phyloP scores from a whole-genome alignment of 2,888 invertebrate genomes.

The Erebia epiphron region DNA sequence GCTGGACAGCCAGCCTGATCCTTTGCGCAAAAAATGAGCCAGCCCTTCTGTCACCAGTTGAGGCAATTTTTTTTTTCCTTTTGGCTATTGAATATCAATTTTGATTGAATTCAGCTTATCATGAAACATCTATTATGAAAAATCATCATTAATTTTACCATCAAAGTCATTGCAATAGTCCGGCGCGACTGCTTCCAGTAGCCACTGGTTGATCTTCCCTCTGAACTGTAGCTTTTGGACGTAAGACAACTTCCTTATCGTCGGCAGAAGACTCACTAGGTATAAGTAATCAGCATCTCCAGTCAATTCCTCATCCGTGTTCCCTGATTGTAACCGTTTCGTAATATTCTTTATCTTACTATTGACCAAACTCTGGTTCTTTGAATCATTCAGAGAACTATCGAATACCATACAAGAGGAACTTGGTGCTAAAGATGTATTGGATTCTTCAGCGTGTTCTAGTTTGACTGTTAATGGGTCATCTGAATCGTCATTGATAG shows the following conservation, averaged over 20 bases:
- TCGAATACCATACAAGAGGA: not conserved
- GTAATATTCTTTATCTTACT: constrained; percentile 2
- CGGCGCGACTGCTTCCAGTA: constrained; percentile 43
- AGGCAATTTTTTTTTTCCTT: too few relatives aligned
- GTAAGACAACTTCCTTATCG: constrained; percentile 44
- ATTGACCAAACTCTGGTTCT: not conserved
- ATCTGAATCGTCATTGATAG: constrained; percentile 29
- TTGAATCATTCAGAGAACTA: not conserved
- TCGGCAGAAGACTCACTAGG: constrained; percentile 48
- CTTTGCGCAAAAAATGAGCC: too few relatives aligned
- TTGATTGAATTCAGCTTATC: not conserved
- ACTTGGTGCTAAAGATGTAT: not conserved
- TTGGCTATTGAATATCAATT: too few relatives aligned
- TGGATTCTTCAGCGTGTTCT: not conserved
- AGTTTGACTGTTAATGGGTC: constrained; percentile 4
- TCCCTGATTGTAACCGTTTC: constrained; percentile 9
- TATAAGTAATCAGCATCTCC: constrained; percentile 48
- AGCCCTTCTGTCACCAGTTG: too few relatives aligned
- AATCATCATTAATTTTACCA: constrained; percentile 4
- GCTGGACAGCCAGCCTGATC: too few relatives aligned
- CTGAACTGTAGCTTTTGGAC: constrained; percentile 49
- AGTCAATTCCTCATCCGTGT: constrained; percentile 23
- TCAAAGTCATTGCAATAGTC: constrained; percentile 26
- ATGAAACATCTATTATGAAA: not conserved
- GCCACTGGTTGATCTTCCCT: constrained; percentile 48